Conservation (phyloP, 2,797 vertebrate species). For the Neostethus bicornis region DNA sequence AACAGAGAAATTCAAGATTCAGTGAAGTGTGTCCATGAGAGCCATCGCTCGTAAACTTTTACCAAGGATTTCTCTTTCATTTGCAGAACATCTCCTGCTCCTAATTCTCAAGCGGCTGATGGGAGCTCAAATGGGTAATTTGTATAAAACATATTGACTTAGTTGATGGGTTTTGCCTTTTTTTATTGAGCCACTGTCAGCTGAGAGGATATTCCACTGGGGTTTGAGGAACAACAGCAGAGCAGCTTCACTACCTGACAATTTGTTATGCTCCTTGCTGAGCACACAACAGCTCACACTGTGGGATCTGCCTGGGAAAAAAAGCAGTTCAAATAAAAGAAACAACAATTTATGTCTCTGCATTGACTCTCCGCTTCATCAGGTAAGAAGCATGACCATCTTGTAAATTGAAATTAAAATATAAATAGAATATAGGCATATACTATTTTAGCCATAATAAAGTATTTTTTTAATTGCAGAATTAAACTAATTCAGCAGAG, state of each 20-base stretch:
- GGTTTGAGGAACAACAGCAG: slow-evolving; percentile 35
- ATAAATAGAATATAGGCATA: neutral
- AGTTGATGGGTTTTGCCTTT: slow-evolving; percentile 48
- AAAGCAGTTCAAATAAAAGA: slow-evolving; percentile 17
- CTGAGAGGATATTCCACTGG: slow-evolving; percentile 40
- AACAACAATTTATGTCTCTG: slow-evolving; percentile 17
- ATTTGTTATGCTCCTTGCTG: slow-evolving; percentile 28
- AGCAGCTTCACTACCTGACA: slow-evolving; percentile 24
- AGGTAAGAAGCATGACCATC: slow-evolving; percentile 57
- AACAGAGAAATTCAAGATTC: slow-evolving; percentile 32
- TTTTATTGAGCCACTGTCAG: slow-evolving; percentile 43
- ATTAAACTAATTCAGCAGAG: neutral
- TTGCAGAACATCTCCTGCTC: slow-evolving; percentile 16
- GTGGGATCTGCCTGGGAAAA: slow-evolving; percentile 14
- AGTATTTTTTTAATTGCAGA: neutral
- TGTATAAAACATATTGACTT: slow-evolving; percentile 47
- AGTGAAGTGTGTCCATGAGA: slow-evolving; percentile 26
- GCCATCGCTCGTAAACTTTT: slow-evolving; percentile 21
- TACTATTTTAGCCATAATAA: neutral
- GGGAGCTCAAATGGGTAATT: slow-evolving; percentile 37
- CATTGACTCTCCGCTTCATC: slow-evolving; percentile 12
- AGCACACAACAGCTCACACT: slow-evolving; percentile 17
- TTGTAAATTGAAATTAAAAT: neutral
- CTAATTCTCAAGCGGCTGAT: slow-evolving; percentile 3
- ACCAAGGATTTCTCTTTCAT: slow-evolving; percentile 27